phyloP scores from a whole-genome alignment of 2,888 invertebrate genomes.

The Cantharis rufa region DNA sequence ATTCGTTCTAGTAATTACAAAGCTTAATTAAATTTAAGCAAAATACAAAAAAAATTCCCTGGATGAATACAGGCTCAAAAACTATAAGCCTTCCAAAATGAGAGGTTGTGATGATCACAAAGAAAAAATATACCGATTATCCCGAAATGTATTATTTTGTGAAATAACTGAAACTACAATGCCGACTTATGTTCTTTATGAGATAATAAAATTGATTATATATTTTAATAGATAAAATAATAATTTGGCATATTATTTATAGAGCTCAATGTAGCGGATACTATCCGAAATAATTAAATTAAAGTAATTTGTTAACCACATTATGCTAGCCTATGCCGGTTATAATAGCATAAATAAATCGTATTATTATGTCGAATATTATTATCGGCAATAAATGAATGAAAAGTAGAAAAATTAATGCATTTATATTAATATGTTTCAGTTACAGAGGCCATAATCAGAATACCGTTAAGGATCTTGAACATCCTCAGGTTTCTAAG shows the following conservation, averaged over 20 bases:
- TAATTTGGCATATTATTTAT: no score
- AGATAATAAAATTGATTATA: no score
- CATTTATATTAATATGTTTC: constrained; percentile 13
- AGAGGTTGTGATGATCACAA: not conserved
- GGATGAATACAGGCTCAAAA: not conserved
- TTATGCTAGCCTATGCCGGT: not conserved
- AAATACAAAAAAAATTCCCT: not conserved
- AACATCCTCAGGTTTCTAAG: constrained; percentile 23
- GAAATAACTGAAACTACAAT: not conserved
- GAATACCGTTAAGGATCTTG: constrained; percentile 11
- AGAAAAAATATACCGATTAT: not conserved
- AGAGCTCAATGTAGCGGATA: not conserved
- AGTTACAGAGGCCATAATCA: constrained; percentile 19
- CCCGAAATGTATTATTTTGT: not conserved
- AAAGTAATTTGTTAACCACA: not conserved
- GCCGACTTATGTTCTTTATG: not conserved
- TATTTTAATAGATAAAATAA: no score
- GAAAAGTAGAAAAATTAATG: not conserved
- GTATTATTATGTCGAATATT: not conserved
- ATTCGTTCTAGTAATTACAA: not conserved
- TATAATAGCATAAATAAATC: no score
- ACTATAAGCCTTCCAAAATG: not conserved
- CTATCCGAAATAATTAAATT: not conserved
- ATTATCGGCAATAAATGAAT: not conserved
- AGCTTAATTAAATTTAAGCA: not conserved